Base-by-base conservation (phyloP, 2,888 invertebrate species). In the Lycaena phlaeas region DNA sequence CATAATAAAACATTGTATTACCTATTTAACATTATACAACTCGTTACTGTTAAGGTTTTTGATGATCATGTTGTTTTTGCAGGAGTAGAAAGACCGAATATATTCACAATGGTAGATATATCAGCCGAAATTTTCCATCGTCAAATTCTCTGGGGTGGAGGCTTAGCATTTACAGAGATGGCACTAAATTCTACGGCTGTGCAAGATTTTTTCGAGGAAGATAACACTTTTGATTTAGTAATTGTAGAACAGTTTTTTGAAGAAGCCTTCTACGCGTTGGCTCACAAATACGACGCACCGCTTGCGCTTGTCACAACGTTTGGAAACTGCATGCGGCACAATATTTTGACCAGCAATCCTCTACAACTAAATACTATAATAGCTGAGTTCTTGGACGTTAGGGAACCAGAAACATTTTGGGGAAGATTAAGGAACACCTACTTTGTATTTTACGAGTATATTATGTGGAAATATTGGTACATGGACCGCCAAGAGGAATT, bases 331-430 rank as follows among this genome's bases (percentile, higher is more conserved):
- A 78, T 81, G 73, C 64, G 70, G 36, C 74, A 77, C 36, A 81
- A 81, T 39, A 60, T 81, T 12, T 49, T 62, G 1, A 55, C 54
- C 4, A 61, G 76, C 14, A 84, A 85, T 45, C 84, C 84, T 0
- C 54, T 81, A 9, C 82, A 82, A 48, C 37, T 78, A 4, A 63
- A 78, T 0, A 79, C 75, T 1, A 63, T 71, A 1, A n/a, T 68
- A 4, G 54, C 68, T 0, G 82, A 84, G 44, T 78, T 77, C 48
- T 47, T 78, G n/a, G 56, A 61, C 7, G 30, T 78, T 2, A 59
- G 67, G 27, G 70, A 84, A 1, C 86, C 87, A 14, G 85, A 86
- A 65, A 85, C 65, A 27, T 88, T 90, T 46, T 60, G 64, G 53
- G 76, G 63, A 12, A 64, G 90, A 47, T 30, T 87, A 0, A 57